Evolutionary conservation across 2,888 invertebrate genomes (phyloP), one percentile per base, ranked within the genome.

Genomic region (Gymnosoma rotundatum): DNA sequence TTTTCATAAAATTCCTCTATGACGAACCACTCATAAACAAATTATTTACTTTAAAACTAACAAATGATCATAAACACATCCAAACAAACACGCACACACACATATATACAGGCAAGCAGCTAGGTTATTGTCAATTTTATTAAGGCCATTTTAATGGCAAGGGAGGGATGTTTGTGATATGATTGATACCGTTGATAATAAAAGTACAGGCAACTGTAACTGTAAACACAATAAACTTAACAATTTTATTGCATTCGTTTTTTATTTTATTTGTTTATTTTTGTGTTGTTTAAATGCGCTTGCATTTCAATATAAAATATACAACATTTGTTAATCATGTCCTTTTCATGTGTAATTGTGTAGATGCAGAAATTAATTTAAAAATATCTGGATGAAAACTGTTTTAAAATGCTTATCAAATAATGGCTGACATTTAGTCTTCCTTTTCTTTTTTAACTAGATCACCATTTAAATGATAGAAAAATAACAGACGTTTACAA

Each of bases 11-110:
- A 52, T 52, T 66, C 36, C 45, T 36, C 16, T 20, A 36, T 70
- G 63, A 70, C 38, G 70, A 63, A 70, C 56, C 74, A 66, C 74
- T 81, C 78, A 78, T 84, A 84, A 81, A 84, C 84, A 81, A 84
- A 84, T 84, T 84, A 81, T 81, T 70, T 81, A 50, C 61, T 73
- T 70, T 21, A 60, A 74, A 74, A 50, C 78, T 32, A 70, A 84
- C 84, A 76, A 84, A 81, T 84, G 74, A 81, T 84, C 74, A 64
- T 54, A 66, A 18, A 58, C 50, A 52, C 32, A 20, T 21, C 67
- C 36, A 42, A n/a, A n/a, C n/a, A n/a, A n/a, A n/a, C n/a, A n/a
- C n/a, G n/a, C n/a, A n/a, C n/a, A n/a, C 38, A 50, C 12, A 36
- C 8, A 60, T 7, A 67, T 25, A 67, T 32, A 52, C 20, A 58